Evolutionary conservation across 2,113 vertebrate species (phyloP).

Genomic region (Cyanistes caeruleus): DNA sequence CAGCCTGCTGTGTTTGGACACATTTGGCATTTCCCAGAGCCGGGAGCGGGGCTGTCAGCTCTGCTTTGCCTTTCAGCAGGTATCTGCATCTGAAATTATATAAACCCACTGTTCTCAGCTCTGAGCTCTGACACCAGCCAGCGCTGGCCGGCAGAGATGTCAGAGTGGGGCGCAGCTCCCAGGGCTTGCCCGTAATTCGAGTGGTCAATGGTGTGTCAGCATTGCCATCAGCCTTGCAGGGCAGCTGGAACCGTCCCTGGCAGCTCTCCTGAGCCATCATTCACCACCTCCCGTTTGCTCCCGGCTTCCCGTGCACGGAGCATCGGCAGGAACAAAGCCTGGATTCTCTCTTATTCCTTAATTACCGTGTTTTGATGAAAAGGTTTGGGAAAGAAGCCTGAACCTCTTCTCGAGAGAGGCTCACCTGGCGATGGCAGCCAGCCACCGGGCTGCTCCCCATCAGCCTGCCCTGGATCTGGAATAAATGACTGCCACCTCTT

Average conservation of each 20-base stretch:
- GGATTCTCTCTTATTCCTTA: background rate
- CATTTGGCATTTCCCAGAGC: background rate
- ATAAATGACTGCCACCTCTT: background rate
- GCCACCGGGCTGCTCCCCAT: background rate
- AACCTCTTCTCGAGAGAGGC: accelerated
- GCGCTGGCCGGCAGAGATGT: accelerated
- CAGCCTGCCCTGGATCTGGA: background rate
- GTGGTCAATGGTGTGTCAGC: accelerated
- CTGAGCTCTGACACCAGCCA: background rate
- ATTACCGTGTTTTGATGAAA: background rate
- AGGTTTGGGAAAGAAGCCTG: background rate
- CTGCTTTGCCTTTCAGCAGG: background rate
- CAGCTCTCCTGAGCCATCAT: background rate
- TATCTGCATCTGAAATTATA: background rate
- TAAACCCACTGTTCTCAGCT: background rate
- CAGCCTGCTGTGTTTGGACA: background rate
- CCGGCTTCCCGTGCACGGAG: accelerated
- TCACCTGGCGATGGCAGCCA: background rate
- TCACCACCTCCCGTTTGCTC: background rate
- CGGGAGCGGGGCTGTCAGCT: background rate
- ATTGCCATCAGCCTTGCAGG: accelerated
- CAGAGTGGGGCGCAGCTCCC: background rate
- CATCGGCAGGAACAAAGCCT: background rate
- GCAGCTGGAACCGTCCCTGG: background rate
- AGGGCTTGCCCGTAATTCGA: background rate